Base-by-base conservation (phyloP, 2,113 vertebrate species). In the Oryzias javanicus region DNA sequence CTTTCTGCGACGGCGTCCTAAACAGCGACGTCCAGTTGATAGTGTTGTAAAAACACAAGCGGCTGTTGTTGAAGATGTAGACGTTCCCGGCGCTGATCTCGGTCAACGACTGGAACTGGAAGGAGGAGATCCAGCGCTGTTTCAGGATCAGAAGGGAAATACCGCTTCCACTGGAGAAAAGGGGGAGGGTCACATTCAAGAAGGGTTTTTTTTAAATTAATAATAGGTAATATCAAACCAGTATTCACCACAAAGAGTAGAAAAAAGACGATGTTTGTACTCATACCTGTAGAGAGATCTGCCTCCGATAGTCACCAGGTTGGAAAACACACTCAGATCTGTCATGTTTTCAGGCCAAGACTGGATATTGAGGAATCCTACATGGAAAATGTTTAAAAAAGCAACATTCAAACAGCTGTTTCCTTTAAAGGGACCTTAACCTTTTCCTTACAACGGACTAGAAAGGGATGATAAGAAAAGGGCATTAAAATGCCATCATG, bases 341-440 rank as follows among this genome's bases (percentile, higher is more conserved):
- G 96, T 97, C 95, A 99, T 98, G 70, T 98, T 98, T 82, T 96
- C 94, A 1, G 97, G 97, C 97, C 97, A 99, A 0, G 97, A 97
- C 53, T 99, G 97, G 76, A 99, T 98, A 72, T 98, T 99, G 76
- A 99, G 87, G 79, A 91, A 98, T 46, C 97, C 97, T 99, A 50
- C 73, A 64, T 35, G 35, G 35, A 66, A 74, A 48, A 45, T 62
- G n/a, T 3, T 3, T 3, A 35, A 35, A 35, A 10, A 35, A 35
- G 10, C 1, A 35, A 35, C 8, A 3, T 35, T 3, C 8, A 10
- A 60, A 54, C 10, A 18, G 15, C 17, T 27, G 55, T 20, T 47
- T 22, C 42, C 41, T n/a, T 13, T 14, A 20, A 27, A 3, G 16
- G 5, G 6, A 18, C 4, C 2, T 19, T 4, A 5, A 29, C 20